phyloP scores from a whole-genome alignment of 2,797 vertebrate species.

The Tangara arthus region DNA sequence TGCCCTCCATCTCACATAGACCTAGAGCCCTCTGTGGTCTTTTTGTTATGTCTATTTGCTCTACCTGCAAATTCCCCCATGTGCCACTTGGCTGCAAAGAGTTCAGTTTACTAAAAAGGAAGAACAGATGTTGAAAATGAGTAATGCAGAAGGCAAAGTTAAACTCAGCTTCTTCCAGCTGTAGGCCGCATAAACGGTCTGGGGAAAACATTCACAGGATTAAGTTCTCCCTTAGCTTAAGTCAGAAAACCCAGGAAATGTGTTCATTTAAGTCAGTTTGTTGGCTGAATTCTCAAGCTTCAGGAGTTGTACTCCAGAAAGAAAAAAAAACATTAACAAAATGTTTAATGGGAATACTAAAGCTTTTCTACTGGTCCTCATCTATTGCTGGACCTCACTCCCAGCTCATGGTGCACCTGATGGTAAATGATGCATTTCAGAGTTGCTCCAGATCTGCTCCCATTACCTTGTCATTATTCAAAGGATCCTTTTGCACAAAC shows the following conservation, averaged over 20 bases:
- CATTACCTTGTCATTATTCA: conserved; percentile 90
- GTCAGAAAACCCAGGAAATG: neutral
- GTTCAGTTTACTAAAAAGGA: neutral
- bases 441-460: neutral
- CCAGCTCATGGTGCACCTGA: neutral
- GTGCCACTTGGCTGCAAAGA: neutral
- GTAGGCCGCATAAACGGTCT: neutral
- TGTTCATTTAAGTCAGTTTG: neutral
- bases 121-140: neutral
- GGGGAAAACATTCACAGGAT: neutral
- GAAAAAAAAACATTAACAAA: neutral
- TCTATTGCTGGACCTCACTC: neutral
- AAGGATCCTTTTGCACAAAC: conserved; percentile 88
- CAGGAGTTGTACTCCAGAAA: neutral
- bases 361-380: neutral
- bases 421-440: neutral
- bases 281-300: neutral
- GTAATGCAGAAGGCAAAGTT: neutral
- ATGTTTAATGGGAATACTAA: neutral
- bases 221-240: neutral
- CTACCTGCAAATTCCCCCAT: neutral
- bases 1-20: neutral
- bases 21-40: neutral
- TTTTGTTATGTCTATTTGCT: neutral
- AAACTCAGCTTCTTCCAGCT: neutral